Percentiles rank a stretch among this genome's conserved stretches.
Evolutionary conservation across 2,113 vertebrate species (phyloP).

Genomic region (Phyllostomus discolor): DNA sequence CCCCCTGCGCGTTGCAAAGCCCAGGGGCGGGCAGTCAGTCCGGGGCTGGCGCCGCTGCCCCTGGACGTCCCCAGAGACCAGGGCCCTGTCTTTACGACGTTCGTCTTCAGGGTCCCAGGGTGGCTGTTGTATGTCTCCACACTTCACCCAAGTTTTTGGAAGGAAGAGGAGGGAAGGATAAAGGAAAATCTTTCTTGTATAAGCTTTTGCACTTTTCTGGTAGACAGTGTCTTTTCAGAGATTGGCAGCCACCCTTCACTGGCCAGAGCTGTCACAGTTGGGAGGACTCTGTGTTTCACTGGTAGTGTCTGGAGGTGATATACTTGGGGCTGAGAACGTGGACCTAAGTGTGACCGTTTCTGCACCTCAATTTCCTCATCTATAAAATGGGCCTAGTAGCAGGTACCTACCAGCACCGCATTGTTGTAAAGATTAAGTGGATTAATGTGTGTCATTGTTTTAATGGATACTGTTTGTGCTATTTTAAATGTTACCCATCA

Average conservation of each 20-base stretch:
- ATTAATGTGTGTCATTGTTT: background rate
- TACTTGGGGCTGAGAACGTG: background rate
- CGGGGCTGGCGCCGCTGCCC: background rate
- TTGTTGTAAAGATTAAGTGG: background rate
- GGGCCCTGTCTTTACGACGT: background rate
- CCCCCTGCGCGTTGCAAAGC: background rate
- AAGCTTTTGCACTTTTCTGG: background rate
- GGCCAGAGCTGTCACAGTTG: background rate
- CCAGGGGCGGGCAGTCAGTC: background rate
- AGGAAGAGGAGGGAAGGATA: background rate
- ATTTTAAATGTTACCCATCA: background rate
- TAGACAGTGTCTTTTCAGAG: background rate
- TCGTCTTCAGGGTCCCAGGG: background rate
- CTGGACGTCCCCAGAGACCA: background rate
- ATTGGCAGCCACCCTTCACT: background rate
- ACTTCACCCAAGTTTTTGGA: background rate
- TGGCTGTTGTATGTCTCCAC: background rate
- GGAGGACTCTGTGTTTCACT: background rate
- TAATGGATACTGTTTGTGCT: background rate
- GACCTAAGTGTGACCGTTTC: background rate
- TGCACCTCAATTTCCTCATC: background rate
- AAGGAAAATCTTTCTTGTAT: background rate
- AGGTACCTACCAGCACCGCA: background rate
- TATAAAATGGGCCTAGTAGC: background rate
- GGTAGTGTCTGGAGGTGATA: background rate